A percentile compares a stretch with the other conserved stretches of the same genome.
Conservation (phyloP, 64 coral and sea anemone genomes). For the Astreopora myriophthalma region DNA sequence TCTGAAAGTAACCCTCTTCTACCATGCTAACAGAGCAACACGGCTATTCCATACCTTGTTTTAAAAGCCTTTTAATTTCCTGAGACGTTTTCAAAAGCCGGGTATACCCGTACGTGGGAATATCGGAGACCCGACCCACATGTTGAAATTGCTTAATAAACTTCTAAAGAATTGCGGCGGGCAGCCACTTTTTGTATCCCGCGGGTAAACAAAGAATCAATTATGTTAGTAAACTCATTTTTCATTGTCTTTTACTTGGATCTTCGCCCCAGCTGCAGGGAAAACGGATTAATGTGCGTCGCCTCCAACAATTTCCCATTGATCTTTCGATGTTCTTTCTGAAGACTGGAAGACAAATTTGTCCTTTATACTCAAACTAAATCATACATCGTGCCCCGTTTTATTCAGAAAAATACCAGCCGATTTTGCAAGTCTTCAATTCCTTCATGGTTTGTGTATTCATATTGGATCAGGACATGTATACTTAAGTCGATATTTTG, state of each 20-base stretch:
- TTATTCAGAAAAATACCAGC: background rate
- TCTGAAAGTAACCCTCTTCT: background rate
- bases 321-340: background rate
- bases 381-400: background rate
- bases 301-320: background rate
- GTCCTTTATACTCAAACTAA: background rate
- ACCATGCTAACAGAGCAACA: background rate
- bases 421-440: background rate
- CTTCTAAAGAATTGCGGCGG: constrained; percentile 35
- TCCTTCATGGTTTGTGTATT: constrained; percentile 8
- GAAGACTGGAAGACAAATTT: background rate
- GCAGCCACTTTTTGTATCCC: constrained; percentile 8
- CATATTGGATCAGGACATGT: constrained; percentile 29
- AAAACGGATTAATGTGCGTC: background rate
- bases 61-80: background rate
- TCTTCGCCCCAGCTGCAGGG: background rate
- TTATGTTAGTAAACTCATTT: background rate
- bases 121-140: background rate
- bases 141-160: constrained; percentile 17
- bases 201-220: constrained; percentile 39
- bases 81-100: background rate
- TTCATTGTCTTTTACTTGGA: background rate
- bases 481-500: constrained; percentile 23
- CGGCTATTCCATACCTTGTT: background rate
- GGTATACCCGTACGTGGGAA: constrained; percentile 8